Evolutionary conservation across 1,140 invertebrate genomes (phyloP).

Genomic region (Linepithema humile): DNA sequence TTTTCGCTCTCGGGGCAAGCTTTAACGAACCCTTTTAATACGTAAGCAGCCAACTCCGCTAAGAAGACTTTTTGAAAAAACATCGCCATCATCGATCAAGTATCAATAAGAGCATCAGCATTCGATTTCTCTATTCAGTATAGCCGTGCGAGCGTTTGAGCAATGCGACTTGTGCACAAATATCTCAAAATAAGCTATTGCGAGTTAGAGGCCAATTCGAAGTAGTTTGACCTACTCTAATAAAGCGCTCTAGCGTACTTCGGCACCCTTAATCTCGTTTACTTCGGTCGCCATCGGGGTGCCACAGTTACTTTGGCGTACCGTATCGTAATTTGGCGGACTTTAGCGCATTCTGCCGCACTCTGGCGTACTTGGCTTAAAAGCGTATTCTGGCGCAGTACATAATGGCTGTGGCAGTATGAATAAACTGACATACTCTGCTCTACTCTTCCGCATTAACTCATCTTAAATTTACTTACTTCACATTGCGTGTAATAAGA

Average conservation of each 20-base stretch:
- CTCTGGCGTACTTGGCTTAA: slow-evolving; percentile 37
- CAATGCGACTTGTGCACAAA: not conserved
- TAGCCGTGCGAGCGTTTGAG: not conserved
- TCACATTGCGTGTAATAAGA: not conserved
- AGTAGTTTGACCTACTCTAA: slow-evolving; percentile 53
- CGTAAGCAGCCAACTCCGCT: not conserved
- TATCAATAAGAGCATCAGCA: not conserved
- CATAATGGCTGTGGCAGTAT: not conserved
- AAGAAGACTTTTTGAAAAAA: not conserved
- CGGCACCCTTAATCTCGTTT: slow-evolving; percentile 51
- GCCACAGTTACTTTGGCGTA: slow-evolving; percentile 30
- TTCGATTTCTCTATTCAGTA: not conserved
- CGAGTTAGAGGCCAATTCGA: slow-evolving; percentile 13
- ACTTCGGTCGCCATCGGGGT: slow-evolving; percentile 35
- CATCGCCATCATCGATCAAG: not conserved
- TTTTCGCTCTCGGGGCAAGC: not conserved
- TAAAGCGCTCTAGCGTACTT: slow-evolving; percentile 56
- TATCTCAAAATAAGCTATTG: not conserved
- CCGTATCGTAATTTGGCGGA: slow-evolving; percentile 48
- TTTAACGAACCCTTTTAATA: slow-evolving; percentile 1
- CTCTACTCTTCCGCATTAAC: not conserved
- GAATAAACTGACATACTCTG: slow-evolving; percentile 6
- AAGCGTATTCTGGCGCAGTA: slow-evolving; percentile 24
- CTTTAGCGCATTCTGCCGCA: slow-evolving; percentile 38
- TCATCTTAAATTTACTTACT: slow-evolving; percentile 17